Evolutionary conservation across 2,797 vertebrate species (phyloP), one percentile per base, ranked within the genome.

Genomic region (Microctenopoma stevenorrisi): DNA sequence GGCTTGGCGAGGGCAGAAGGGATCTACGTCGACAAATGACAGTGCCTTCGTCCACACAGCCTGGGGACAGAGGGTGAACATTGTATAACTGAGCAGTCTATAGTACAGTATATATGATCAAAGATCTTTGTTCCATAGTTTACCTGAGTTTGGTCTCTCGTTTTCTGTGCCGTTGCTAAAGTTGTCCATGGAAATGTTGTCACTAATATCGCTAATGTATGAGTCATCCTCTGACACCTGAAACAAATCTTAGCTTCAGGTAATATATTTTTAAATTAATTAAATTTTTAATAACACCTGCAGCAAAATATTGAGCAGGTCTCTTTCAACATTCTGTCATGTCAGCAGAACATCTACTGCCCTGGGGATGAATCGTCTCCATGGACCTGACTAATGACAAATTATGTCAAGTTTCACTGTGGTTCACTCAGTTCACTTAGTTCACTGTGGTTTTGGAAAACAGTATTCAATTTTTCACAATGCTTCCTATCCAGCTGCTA

Each of bases 191-290:
- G 98, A 99, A 79, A 95, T 90, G 70, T 97, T 99, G 89, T 99
- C 98, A 88, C 98, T 99, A 83, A 99, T 89, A 87, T 99, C 98
- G 76, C 98, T 99, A 78, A 95, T 96, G 38, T 98, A 97, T 0
- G 98, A 99, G 74, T 98, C 98, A 88, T 98, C 97, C 51, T 99
- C 98, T 0, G 97, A 98, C 69, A 91, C 93, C 98, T 99, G 42
- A 61, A 85, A 68, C 22, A 30, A n/a, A 85, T 22, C 13, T 9
- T 63, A 71, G 75, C 37, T 62, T 79, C 40, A 48, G 33, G 9
- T 62, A 30, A 57, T n/a, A 68, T 51, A 66, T 63, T 22, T 22
- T 68, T 38, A 83, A 28, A 72, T 28, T 62, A 4, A 70, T 18
- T 18, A 18, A 18, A 18, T 64, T 76, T 76, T 82, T 51, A 65